Base-by-base conservation (phyloP, 2,888 invertebrate genomes). In the Thyatira batis region DNA sequence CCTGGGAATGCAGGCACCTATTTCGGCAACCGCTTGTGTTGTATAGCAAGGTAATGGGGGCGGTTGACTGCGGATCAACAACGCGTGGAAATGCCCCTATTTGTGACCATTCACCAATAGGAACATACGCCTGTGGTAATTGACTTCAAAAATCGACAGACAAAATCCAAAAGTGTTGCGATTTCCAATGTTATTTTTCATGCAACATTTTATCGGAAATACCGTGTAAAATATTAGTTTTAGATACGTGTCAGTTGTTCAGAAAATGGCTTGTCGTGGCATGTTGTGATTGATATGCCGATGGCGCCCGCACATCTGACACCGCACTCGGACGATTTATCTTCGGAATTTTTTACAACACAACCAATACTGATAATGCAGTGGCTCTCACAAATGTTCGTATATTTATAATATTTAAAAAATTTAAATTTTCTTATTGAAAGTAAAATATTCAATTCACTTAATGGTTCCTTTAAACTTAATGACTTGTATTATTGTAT, bases 281-380 rank as follows among this genome's bases (percentile, higher is more conserved):
- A 53, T 54, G 20, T 46, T 67, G 70, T 83, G 84, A 85, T 85
- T 83, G 81, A 84, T 84, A 80, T 70, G 75, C 77, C 67, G 65
- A 69, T 23, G 23, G 3, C 39, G 3, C 39, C 73, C 77, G 71
- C 77, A 69, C 62, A 72, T 69, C 67, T 74, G 68, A 69, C 58
- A 62, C 69, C 61, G 63, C 60, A 65, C 64, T 64, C 65, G 53
- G 63, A 71, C 76, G 67, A 84, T 84, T 82, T 81, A 82, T 84
- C 80, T 76, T 79, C 58, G 61, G 67, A 68, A 76, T 69, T 74
- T 81, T 80, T 77, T 75, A 71, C 67, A 63, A 67, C 65, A 69
- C 58, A 69, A 67, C 65, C 60, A 55, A 46, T 25, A 11, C 3
- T 56, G 52, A 58, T 69, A 72, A 69, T 73, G 63, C 68, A 69